Conservation (phyloP, 1,140 invertebrate genomes). For the Psilanteris sp. region DNA sequence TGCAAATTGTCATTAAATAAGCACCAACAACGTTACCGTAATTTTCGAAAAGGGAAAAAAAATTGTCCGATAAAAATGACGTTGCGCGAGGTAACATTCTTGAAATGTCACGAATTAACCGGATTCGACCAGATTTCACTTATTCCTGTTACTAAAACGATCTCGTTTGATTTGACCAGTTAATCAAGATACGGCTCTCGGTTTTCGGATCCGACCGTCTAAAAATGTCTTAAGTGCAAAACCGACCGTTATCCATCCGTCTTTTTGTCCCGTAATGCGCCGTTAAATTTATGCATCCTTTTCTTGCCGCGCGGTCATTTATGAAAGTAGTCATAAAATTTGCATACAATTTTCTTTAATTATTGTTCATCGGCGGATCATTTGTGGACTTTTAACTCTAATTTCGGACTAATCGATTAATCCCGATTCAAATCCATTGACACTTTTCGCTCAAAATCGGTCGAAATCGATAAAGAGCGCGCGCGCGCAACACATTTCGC, state of each 20-base stretch:
- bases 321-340: constrained; percentile 30
- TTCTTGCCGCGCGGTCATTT: constrained; percentile 9
- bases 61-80: constrained; percentile 6
- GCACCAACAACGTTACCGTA: constrained; percentile 1
- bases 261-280: constrained; percentile 3
- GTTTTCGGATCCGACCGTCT: constrained; percentile 4
- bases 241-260: constrained; percentile 17
- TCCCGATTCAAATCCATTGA: too few species aligned
- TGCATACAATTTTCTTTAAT: constrained; percentile 36
- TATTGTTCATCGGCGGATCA: constrained; percentile 2
- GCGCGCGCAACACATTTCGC: too few species aligned
- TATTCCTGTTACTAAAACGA: constrained; percentile 28
- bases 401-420: too few species aligned
- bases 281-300: constrained; percentile 12
- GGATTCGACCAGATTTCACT: constrained; percentile 35
- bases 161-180: constrained; percentile 19
- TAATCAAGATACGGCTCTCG: constrained; percentile 15
- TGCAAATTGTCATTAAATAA: constrained; percentile 6
- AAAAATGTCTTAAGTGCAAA: constrained; percentile 29
- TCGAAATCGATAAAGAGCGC: too few species aligned
- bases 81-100: constrained; percentile 4
- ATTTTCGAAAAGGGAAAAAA: constrained; percentile 1
- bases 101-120: constrained; percentile 25
- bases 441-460: too few species aligned
- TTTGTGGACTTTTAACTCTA: background rate